Evolutionary conservation across 2,888 invertebrate genomes (phyloP), one percentile per base, ranked within the genome.

Genomic region (Drosophila incognita): DNA sequence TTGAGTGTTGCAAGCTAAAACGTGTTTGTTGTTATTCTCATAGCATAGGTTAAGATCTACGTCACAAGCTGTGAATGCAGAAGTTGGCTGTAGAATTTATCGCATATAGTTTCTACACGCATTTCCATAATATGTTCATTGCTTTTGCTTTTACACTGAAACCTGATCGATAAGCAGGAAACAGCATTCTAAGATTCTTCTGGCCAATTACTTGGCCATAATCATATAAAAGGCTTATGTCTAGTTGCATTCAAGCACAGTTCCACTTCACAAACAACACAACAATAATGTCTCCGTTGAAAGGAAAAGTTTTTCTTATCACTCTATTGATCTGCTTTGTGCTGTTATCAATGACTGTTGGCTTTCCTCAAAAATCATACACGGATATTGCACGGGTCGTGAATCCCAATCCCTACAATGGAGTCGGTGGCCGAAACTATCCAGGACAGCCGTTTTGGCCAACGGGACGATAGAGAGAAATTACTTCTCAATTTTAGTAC

Each of bases 161-260:
- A 63, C 40, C 35, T 42, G 63, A 65, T 63, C 18, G 11, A n/a
- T 31, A 53, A 21, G 7, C 66, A 65, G 66, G 65, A 67, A 67
- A 36, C 29, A 2, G 5, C n/a, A 10, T 18, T 18, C 29, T 52
- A 35, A 42, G 24, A 24, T 53, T 63, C 31, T 53, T 36, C 35
- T 40, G 40, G 29, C 21, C 35, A 51, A 15, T 21, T 4, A 21
- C 15, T 46, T 21, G 42, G 42, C 11, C 21, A 42, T 42, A 42
- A 42, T 21, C n/a, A 7, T 66, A 66, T 66, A 63, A 66, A 66
- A 64, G 64, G 13, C 36, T 33, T n/a, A 24, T 31, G 31, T 15
- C 38, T 31, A 64, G 18, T 27, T 31, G 36, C 49, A 15, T 15
- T 67, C 2, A 24, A 67, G n/a, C 13, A n/a, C 68, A 52, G 51